Evolutionary conservation across 2,113 vertebrate genomes (phyloP).

Genomic region (Pycnonotus jocosus): DNA sequence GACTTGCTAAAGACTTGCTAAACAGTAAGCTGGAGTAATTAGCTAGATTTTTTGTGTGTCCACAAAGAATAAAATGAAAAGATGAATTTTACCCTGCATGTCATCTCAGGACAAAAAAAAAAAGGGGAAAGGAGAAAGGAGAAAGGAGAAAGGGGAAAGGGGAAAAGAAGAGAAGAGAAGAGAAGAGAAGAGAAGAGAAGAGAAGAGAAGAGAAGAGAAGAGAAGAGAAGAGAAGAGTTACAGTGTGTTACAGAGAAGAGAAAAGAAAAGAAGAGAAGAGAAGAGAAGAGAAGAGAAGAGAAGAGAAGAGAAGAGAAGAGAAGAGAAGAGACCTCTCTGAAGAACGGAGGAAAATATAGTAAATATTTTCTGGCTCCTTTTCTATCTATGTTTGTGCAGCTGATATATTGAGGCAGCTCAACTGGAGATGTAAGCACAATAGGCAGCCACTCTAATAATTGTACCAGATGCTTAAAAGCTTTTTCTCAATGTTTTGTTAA

Average conservation of each 20-base stretch:
- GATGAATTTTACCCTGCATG: background rate
- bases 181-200: rapidly evolving
- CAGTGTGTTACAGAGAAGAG: no score
- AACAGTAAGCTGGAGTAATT: background rate
- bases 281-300: no score
- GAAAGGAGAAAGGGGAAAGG: no score
- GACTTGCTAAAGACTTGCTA: background rate
- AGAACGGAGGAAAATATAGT: background rate
- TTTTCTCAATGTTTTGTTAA: background rate
- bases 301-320: background rate
- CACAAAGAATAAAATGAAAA: background rate
- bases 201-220: no score
- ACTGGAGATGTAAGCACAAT: background rate
- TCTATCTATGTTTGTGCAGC: background rate
- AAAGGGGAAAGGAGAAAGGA: no score
- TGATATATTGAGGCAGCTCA: background rate
- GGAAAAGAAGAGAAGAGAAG: no score
- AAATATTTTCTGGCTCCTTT: background rate
- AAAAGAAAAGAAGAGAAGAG: no score
- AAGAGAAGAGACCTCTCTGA: background rate
- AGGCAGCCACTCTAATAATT: background rate
- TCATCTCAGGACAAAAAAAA: background rate
- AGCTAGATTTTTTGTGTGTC: background rate
- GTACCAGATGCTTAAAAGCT: background rate
- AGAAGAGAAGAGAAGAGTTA: no score